These are phyloP conservation scores for Drosophila trichaetosa DNA, from an alignment of 2,888 invertebrate genomes.

Conservation along the genomic window DNA sequence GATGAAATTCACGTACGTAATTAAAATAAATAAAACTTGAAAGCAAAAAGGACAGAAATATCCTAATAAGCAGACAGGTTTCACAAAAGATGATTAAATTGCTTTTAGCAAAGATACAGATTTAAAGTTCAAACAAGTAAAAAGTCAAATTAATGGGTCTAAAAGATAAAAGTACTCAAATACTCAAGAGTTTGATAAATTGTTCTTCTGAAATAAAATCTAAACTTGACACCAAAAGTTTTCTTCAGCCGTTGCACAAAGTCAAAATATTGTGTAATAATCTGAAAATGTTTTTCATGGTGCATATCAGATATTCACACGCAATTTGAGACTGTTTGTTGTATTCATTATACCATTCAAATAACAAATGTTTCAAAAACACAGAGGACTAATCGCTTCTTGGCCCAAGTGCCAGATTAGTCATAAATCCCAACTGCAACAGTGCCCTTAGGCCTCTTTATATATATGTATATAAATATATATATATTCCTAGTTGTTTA, in stretches of 20 bases:
- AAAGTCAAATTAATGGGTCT: no score
- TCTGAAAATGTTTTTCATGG: not conserved
- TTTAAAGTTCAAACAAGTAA: not conserved
- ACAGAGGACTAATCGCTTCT: slow-evolving; percentile 4
- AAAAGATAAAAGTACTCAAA: not conserved
- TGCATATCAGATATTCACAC: not conserved
- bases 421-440: slow-evolving; percentile 18
- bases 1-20: slow-evolving; percentile 4
- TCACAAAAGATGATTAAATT: not conserved
- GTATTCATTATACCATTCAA: not conserved
- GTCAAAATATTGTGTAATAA: not conserved
- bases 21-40: slow-evolving; percentile 16
- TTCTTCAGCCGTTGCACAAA: not conserved
- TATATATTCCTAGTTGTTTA: slow-evolving; percentile 27
- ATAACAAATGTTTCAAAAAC: slow-evolving; percentile 4
- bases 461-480: slow-evolving; percentile 13
- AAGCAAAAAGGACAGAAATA: not conserved
- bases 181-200: not conserved
- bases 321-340: not conserved
- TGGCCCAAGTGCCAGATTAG: slow-evolving; percentile 18
- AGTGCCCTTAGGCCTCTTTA: slow-evolving; percentile 14
- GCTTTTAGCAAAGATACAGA: not conserved
- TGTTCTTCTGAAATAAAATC: not conserved
- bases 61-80: not conserved
- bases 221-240: not conserved